Conservation (phyloP, 2,888 invertebrate genomes). For the Homarus gammarus region DNA sequence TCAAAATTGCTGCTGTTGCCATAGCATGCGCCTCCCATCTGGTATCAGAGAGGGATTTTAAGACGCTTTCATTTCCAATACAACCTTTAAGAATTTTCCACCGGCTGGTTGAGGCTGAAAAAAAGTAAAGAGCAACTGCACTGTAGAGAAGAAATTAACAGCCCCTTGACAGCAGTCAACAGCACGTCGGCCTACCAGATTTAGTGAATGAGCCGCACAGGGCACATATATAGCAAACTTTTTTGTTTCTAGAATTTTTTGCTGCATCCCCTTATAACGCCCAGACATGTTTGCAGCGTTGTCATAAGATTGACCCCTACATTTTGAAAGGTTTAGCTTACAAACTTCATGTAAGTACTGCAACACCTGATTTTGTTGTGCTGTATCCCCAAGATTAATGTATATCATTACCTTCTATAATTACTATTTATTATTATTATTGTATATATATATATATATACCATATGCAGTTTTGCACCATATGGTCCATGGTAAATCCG, state of each 20-base stretch:
- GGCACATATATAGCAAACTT: no score
- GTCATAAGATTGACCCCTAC: slow-evolving; percentile 30
- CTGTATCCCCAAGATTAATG: no score
- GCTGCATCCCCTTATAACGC: neutral
- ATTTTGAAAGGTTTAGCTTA: neutral
- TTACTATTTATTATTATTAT: no score
- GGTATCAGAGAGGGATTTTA: slow-evolving; percentile 45
- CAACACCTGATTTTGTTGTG: no score
- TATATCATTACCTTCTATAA: no score
- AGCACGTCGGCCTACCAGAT: slow-evolving; percentile 16
- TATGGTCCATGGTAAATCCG: no score
- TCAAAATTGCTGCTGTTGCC: slow-evolving; percentile 25
- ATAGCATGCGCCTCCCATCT: slow-evolving; percentile 55
- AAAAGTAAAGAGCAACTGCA: slow-evolving; percentile 28
- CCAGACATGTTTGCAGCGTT: slow-evolving; percentile 31
- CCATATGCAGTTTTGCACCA: no score
- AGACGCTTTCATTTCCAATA: slow-evolving; percentile 24
- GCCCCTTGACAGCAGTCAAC: neutral
- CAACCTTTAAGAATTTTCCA: slow-evolving; percentile 8
- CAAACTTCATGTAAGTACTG: neutral
- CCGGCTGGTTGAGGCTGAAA: no score
- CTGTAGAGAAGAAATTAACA: slow-evolving; percentile 13
- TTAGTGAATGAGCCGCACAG: slow-evolving; percentile 36
- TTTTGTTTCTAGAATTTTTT: neutral
- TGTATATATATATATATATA: no score